phyloP scores from a whole-genome alignment of 2,113 vertebrate genomes.

The Nerophis ophidion region DNA sequence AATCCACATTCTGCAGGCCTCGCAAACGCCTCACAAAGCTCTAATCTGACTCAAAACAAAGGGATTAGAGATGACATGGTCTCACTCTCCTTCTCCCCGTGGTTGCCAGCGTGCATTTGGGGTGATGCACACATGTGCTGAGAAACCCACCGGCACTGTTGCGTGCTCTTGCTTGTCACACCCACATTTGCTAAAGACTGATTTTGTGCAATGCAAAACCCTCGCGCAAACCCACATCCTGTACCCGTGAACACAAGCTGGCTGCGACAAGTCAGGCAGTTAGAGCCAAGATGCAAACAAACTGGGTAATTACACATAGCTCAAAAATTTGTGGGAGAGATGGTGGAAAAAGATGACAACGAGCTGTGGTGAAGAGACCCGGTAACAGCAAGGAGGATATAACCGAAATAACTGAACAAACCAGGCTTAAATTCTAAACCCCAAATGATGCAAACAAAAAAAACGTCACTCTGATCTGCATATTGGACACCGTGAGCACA shows the following conservation, averaged over 20 bases:
- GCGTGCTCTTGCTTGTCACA: constrained; percentile 44
- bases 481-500: constrained; percentile 19
- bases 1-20: constrained; percentile 72
- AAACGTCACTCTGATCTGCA: constrained; percentile 17
- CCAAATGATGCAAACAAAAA: constrained; percentile 25
- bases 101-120: constrained; percentile 48
- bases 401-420: constrained; percentile 52
- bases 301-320: constrained; percentile 67
- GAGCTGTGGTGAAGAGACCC: constrained; percentile 51
- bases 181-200: constrained; percentile 54
- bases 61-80: constrained; percentile 69
- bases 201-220: constrained; percentile 34
- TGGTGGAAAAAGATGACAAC: constrained; percentile 63
- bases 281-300: constrained; percentile 69
- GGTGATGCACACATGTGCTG: constrained; percentile 45
- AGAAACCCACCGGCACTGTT: constrained; percentile 44
- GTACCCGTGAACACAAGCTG: constrained; percentile 43
- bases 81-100: constrained; percentile 52
- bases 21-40: constrained; percentile 59
- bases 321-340: constrained; percentile 59
- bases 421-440: constrained; percentile 41
- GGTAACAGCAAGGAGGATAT: constrained; percentile 39
- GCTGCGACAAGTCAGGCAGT: constrained; percentile 50
- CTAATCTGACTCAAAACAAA: constrained; percentile 76
- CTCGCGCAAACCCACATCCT: constrained; percentile 1